Evolutionary conservation across 2,113 vertebrate species (phyloP).

Genomic region (Arvicanthis niloticus): DNA sequence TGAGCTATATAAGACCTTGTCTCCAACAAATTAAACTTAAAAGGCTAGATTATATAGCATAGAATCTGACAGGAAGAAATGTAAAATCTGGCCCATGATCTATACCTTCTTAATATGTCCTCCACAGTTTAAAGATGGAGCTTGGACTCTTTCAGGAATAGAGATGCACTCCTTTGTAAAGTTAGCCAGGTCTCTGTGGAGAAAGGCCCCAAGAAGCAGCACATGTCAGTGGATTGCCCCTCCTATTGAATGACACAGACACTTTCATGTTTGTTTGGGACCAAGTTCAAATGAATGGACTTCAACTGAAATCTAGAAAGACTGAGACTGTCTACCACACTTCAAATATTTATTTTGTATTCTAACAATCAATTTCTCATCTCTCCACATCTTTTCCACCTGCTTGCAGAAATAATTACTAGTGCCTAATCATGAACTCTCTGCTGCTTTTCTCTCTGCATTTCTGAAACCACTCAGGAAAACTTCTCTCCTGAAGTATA

Average conservation of each 20-base stretch:
- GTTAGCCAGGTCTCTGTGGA: background rate
- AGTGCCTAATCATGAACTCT: background rate
- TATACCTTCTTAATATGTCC: background rate
- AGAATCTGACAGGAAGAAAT: background rate
- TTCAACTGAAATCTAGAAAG: conserved; percentile 32
- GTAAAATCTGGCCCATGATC: background rate
- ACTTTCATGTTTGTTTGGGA: background rate
- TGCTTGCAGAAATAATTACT: conserved; percentile 13
- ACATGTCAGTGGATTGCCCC: background rate
- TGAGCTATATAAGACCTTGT: background rate
- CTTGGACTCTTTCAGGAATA: background rate
- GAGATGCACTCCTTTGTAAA: background rate
- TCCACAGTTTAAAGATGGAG: background rate
- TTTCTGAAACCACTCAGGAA: conserved; percentile 63
- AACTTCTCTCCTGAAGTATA: conserved; percentile 63
- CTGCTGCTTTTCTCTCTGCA: conserved; percentile 51
- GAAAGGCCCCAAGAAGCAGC: background rate
- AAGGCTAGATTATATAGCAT: background rate
- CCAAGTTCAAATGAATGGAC: background rate
- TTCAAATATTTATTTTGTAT: conserved; percentile 8
- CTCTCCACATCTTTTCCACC: background rate
- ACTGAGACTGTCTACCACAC: background rate
- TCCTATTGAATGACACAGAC: background rate
- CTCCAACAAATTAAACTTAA: background rate
- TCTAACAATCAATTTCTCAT: background rate